Conservation (phyloP, 2,113 vertebrate species). For the Sinocyclocheilus rhinocerous region DNA sequence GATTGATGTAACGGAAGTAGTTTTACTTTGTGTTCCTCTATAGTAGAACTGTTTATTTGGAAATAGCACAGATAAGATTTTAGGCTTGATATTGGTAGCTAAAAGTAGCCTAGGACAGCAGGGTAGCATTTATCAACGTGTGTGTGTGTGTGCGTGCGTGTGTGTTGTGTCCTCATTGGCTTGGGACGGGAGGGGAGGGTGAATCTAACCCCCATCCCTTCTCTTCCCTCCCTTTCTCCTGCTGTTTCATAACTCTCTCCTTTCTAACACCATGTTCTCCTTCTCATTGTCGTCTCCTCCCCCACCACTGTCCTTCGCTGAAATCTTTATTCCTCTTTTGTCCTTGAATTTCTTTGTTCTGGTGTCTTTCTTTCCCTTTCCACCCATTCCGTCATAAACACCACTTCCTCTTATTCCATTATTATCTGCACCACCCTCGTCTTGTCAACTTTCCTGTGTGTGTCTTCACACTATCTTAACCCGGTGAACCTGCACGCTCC, state of each 20-base stretch:
- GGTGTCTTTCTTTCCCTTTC: neutral
- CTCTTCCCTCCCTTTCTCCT: conserved; percentile 38
- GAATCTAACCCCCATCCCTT: conserved; percentile 62
- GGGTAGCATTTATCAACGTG: neutral
- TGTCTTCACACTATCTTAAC: conserved; percentile 43
- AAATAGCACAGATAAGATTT: conserved; percentile 7
- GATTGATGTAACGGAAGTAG: neutral
- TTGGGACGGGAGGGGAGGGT: conserved; percentile 65
- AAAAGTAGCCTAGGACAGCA: conserved; percentile 18
- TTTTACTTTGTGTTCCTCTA: neutral
- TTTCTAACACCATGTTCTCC: conserved; percentile 24
- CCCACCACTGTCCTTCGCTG: neutral
- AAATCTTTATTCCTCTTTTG: neutral
- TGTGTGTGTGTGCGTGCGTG: conserved; percentile 20
- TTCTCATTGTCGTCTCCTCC: neutral
- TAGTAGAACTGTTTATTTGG: neutral
- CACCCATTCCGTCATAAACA: conserved; percentile 14
- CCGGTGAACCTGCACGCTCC: conserved; percentile 17
- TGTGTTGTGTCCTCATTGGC: conserved; percentile 25
- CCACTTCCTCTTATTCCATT: conserved; percentile 16
- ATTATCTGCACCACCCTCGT: conserved; percentile 29
- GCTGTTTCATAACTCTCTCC: conserved; percentile 28
- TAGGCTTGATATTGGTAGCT: conserved; percentile 6
- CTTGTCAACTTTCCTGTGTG: conserved; percentile 57
- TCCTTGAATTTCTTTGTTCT: neutral